These are phyloP conservation scores for Mustelus asterias DNA, from an alignment of 2,113 vertebrate genomes.

Conservation along the genomic window DNA sequence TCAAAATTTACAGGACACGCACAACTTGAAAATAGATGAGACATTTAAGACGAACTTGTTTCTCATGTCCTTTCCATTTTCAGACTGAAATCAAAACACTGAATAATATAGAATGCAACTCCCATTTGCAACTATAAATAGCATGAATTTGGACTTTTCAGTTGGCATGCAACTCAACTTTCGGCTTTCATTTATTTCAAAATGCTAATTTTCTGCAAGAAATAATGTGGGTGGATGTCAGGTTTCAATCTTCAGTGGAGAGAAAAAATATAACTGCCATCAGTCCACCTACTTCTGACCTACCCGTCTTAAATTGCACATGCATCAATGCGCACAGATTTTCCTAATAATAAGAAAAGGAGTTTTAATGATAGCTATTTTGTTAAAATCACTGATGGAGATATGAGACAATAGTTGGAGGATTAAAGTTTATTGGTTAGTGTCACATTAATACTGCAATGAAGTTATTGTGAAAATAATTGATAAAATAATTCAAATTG, in stretches of 20 bases:
- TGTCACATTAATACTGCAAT: no score
- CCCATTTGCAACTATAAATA: neutral
- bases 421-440: no score
- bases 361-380: neutral
- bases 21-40: no score
- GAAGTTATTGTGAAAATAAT: no score
- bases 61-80: neutral
- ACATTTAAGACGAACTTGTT: no score
- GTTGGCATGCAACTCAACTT: neutral
- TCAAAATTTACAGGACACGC: neutral
- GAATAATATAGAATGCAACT: neutral
- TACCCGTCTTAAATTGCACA: neutral
- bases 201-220: neutral
- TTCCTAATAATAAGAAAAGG: neutral
- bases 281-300: neutral
- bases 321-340: neutral
- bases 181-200: neutral
- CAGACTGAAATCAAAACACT: neutral
- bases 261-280: neutral
- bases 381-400: neutral
- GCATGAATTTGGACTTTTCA: neutral
- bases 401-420: neutral
- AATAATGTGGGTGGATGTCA: neutral
- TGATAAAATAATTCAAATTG: no score
- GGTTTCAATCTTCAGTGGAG: neutral